phyloP scores from a whole-genome alignment of 2,888 invertebrate genomes.

The Harpalus rufipes region DNA sequence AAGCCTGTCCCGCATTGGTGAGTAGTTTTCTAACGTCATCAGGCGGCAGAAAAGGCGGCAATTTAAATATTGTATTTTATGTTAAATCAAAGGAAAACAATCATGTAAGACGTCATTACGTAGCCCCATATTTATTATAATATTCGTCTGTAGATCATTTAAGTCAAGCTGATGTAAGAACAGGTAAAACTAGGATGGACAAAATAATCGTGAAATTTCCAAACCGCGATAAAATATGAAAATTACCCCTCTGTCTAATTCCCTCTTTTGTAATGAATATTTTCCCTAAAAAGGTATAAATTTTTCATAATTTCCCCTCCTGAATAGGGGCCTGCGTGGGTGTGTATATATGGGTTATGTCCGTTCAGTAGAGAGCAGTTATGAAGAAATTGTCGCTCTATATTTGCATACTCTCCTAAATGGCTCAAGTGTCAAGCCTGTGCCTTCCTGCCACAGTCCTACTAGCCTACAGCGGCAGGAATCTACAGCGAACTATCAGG shows the following conservation, averaged over 20 bases:
- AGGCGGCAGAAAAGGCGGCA: no score
- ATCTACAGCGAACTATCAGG: neutral
- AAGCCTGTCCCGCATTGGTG: no score
- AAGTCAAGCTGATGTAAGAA: neutral
- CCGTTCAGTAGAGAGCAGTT: conserved; percentile 70
- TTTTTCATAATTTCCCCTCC: neutral
- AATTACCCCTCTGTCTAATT: neutral
- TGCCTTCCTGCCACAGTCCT: neutral
- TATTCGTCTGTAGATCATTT: no score
- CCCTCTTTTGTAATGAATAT: neutral
- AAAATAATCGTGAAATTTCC: neutral
- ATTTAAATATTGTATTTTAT: no score
- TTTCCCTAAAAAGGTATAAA: neutral
- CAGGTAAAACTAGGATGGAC: no score
- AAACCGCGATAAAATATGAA: neutral
- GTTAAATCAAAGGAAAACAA: no score
- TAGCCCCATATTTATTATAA: no score
- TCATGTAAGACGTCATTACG: no score
- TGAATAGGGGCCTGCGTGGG: conserved; percentile 16
- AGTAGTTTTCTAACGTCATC: no score
- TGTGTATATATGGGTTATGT: conserved; percentile 35
- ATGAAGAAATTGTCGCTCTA: conserved; percentile 71
- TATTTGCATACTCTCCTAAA: conserved; percentile 71
- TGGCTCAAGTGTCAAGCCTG: conserved; percentile 6
- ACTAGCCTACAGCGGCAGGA: neutral